These are phyloP conservation scores for Tetramorium alpestre DNA, from an alignment of 1,140 invertebrate species.

Conservation along the genomic window DNA sequence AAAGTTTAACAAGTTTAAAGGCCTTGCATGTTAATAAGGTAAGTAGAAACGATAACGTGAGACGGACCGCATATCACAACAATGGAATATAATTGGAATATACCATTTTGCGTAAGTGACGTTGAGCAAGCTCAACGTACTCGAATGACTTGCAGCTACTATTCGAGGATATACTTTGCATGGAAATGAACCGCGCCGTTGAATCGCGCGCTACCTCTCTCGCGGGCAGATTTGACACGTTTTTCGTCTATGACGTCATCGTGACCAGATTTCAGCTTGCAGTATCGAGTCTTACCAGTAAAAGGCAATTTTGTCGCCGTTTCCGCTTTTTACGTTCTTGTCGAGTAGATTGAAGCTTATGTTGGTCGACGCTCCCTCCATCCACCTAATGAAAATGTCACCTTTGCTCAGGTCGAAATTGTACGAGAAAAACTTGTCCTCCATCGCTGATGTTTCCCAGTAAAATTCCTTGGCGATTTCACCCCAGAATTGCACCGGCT, in stretches of 20 bases:
- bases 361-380: conserved; percentile 97
- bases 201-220: background rate
- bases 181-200: conserved; percentile 26
- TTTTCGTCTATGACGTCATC: no score
- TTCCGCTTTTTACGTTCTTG: conserved; percentile 93
- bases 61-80: background rate
- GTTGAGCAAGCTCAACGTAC: background rate
- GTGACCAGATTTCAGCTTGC: background rate
- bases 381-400: conserved; percentile 96
- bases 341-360: conserved; percentile 98
- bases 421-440: conserved; percentile 93
- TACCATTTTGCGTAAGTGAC: conserved; percentile 8
- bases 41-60: background rate
- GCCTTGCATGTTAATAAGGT: no score
- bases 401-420: conserved; percentile 97
- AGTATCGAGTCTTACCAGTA: conserved; percentile 92
- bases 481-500: conserved; percentile 96
- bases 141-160: conserved; percentile 75
- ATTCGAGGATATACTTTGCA: conserved; percentile 72
- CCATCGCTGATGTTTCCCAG: conserved; percentile 92
- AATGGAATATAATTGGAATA: background rate
- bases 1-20: no score
- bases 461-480: conserved; percentile 95
- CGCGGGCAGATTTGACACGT: no score
- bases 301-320: conserved; percentile 96